A percentile compares a stretch with the other conserved stretches of the same genome.
phyloP scores from a whole-genome alignment of 2,888 invertebrate genomes.

The Linnaemya vulpina region DNA sequence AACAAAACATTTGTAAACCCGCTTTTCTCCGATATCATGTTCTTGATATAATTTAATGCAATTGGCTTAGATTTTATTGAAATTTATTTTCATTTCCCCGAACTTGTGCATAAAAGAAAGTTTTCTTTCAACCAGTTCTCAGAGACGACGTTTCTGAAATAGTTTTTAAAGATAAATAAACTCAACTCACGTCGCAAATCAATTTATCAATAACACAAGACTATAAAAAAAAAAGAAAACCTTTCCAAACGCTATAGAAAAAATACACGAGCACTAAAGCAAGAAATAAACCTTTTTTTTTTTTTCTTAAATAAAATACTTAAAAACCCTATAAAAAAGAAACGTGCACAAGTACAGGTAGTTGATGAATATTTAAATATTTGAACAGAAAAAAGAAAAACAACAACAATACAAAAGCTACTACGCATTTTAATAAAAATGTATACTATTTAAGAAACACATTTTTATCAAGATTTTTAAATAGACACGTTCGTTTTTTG shows the following conservation, averaged over 20 bases:
- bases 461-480: background rate
- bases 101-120: constrained; percentile 45
- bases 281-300: constrained; percentile 14
- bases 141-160: background rate
- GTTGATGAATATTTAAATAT: constrained; percentile 1
- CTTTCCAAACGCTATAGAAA: constrained; percentile 31
- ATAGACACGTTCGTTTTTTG: constrained; percentile 30
- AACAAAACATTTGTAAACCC: no score
- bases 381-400: background rate
- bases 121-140: constrained; percentile 35
- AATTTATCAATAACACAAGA: constrained; percentile 66
- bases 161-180: constrained; percentile 36
- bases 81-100: background rate
- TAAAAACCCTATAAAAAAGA: constrained; percentile 26
- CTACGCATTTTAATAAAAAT: constrained; percentile 8
- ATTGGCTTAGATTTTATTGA: background rate
- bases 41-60: background rate
- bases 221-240: constrained; percentile 21
- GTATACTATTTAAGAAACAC: background rate
- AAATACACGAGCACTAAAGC: background rate
- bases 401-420: constrained; percentile 1
- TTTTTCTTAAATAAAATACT: no score
- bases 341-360: constrained; percentile 55
- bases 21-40: no score
- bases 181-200: constrained; percentile 70